phyloP scores from a whole-genome alignment of 35 echinoderm and acorn worm genomes.

The Strongylocentrotus purpuratus region DNA sequence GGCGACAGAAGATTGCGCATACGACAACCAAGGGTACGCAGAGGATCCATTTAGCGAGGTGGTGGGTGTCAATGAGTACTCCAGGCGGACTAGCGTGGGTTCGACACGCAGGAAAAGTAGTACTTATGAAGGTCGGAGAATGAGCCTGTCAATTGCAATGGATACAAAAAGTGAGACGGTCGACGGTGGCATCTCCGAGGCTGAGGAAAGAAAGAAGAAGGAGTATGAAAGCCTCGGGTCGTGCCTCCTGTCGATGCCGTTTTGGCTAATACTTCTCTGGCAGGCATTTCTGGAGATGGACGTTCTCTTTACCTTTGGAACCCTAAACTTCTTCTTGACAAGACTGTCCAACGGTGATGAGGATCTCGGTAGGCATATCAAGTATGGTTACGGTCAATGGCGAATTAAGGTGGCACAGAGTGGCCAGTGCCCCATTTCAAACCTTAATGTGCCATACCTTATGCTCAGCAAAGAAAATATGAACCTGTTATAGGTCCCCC shows the following conservation, averaged over 20 bases:
- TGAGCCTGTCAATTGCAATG: not conserved
- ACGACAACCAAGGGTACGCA: not conserved
- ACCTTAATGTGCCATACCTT: no score
- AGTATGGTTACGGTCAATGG: no score
- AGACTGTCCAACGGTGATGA: conserved; percentile 23
- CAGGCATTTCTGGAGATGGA: not conserved
- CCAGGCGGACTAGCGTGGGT: not conserved
- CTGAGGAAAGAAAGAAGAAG: conserved; percentile 28
- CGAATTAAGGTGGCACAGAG: no score
- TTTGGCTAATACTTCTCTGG: not conserved
- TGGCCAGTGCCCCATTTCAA: no score
- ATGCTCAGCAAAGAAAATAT: no score
- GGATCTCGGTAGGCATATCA: not conserved
- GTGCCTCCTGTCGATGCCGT: conserved; percentile 4
- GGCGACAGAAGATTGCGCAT: not conserved
- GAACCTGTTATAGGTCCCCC: no score
- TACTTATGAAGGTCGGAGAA: no score
- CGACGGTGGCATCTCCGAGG: not conserved
- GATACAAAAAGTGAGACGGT: not conserved
- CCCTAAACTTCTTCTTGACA: not conserved
- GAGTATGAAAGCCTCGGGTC: not conserved
- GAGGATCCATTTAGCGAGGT: not conserved
- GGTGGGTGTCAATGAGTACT: not conserved
- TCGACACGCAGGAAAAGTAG: not conserved
- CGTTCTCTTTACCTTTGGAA: not conserved